Base-by-base conservation (phyloP, 2,113 vertebrate species). In the Phainopepla nitens region DNA sequence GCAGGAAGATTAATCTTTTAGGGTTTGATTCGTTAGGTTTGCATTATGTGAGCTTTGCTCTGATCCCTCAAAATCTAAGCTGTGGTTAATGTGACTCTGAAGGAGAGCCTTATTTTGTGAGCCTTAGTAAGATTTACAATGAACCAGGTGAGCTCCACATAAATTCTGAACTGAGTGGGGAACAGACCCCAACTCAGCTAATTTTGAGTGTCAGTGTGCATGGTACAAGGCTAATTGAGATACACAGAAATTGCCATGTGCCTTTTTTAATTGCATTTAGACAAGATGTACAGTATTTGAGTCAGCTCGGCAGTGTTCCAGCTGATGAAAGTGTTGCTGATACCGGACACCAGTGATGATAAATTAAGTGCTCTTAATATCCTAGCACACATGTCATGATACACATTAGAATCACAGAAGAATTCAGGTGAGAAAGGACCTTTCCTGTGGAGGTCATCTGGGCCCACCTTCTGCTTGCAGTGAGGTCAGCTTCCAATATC, bases 261-360 rank as follows among this genome's bases (percentile, higher is more conserved):
- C 76, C 81, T 90, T 83, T 88, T 85, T 87, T 53, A 89, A 94
- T 96, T 94, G 58, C 69, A 17, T 86, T 94, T 83, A 95, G 91
- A 89, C 77, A 62, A 95, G 82, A 80, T 89, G 69, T 81, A 66
- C 68, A 71, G 79, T 93, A 90, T 87, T 96, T 97, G 93, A 93
- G 89, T 92, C 94, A 96, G 85, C 79, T 86, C 10, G 44, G 77
- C 86, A 60, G 58, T 4, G 22, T 80, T 96, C 87, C 94, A 96
- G 50, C 62, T 92, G 89, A 90, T 84, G 64, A 64, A 76, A 97
- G 42, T 64, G 47, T 70, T 93, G 81, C 82, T 88, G 96, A 78
- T 79, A 94, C 81, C 36, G 28, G 91, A 94, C 84, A 95, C 91
- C 79, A 87, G 69, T 93, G 95, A 90, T 95, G 86, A 95, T 87